Base-by-base conservation (phyloP, 2,113 vertebrate genomes). In the Colinus virginianus region DNA sequence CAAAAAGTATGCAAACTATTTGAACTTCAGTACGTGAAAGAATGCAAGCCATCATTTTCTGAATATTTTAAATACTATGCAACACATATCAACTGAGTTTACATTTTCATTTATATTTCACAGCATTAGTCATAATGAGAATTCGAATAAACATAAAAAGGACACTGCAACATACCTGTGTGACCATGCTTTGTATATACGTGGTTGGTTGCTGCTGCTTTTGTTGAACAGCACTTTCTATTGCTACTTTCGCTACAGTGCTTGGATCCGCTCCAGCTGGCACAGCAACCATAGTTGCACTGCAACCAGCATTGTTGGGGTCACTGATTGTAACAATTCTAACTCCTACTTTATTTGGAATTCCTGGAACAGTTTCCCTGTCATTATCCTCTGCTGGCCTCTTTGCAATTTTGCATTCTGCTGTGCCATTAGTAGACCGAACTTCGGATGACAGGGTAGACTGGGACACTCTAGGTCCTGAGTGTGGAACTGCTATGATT, bases 191-290 rank as follows among this genome's bases (percentile, higher is more conserved):
- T 96, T 98, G 98, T 96, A 98, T 94, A 90, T 98, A 98, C 43
- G 98, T 91, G 89, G 98, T 96, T 53, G 97, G 98, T 95, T 98
- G 98, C 97, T 99, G 98, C 97, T 98, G 99, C 98, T 98, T 99
- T 98, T 99, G 99, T 97, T 99, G 99, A 95, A 97, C 98, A 98
- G 99, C 98, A 90, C 98, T 99, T 97, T 99, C 99, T 98, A 99
- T 99, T 98, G 99, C 99, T 99, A 99, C 99, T 99, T 99, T 99
- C 95, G 99, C 99, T 98, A 99, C 99, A 97, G 99, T 99, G 98
- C 98, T 99, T 97, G 99, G 98, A 98, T 99, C 99, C 70, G 99
- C 98, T 95, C 99, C 99, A 62, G 99, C 99, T 63, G 99, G 99
- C 95, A 99, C 99, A 4, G 99, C 99, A 97, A 99, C 99, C 99